A percentile compares a stretch with the other conserved stretches of the same genome.
Evolutionary conservation across 2,888 invertebrate species (phyloP).

Genomic region (Drosophila multiciliata): DNA sequence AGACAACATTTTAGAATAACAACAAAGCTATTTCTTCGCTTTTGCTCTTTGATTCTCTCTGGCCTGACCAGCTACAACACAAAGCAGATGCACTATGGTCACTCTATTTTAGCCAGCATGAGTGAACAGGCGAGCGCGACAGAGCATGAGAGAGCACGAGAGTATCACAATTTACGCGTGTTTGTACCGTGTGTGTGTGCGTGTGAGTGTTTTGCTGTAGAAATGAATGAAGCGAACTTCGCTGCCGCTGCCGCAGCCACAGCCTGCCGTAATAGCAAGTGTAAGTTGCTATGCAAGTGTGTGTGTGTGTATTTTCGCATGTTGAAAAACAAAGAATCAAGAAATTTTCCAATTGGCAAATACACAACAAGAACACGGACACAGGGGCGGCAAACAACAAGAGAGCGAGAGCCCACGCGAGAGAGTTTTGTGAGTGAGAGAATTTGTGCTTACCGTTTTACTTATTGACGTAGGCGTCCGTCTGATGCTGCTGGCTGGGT

Average conservation of each 20-base stretch:
- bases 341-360: constrained; percentile 76
- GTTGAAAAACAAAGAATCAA: constrained; percentile 61
- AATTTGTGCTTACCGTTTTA: constrained; percentile 71
- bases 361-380: constrained; percentile 29
- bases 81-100: constrained; percentile 58
- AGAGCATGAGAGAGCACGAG: constrained; percentile 49
- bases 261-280: constrained; percentile 65
- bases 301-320: constrained; percentile 55
- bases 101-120: constrained; percentile 60
- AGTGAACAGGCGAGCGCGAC: constrained; percentile 44
- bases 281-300: constrained; percentile 46
- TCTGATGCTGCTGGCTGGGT: constrained; percentile 40
- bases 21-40: constrained; percentile 18
- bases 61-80: constrained; percentile 73
- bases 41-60: constrained; percentile 6
- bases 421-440: constrained; percentile 27
- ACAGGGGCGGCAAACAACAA: constrained; percentile 8
- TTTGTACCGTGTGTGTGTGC: constrained; percentile 18
- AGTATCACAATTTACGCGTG: constrained; percentile 51
- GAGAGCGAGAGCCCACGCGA: constrained; percentile 16
- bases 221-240: constrained; percentile 67
- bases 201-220: constrained; percentile 46
- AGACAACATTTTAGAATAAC: constrained; percentile 32
- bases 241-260: constrained; percentile 28
- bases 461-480: constrained; percentile 76